Percentiles rank a stretch among this genome's conserved stretches.
These are phyloP conservation scores for Ptilodon capucinus DNA, from an alignment of 2,888 invertebrate genomes.

Conservation along the genomic window DNA sequence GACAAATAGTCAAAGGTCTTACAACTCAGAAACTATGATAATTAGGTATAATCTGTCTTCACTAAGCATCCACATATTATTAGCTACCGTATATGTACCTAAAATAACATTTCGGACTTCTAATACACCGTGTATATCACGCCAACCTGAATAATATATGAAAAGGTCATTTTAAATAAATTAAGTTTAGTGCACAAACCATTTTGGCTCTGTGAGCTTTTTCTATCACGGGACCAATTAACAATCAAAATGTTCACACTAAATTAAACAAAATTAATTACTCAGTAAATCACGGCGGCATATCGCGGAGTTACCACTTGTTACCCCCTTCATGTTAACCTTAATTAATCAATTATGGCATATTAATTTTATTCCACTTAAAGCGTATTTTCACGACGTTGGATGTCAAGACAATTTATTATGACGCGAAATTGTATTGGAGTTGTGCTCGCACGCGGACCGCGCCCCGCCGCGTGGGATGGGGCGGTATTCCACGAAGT, in stretches of 20 bases:
- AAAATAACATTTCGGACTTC: too few species aligned
- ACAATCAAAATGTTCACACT: conserved; percentile 27
- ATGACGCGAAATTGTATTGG: conserved; percentile 41
- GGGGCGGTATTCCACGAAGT: conserved; percentile 39
- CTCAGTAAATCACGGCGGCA: conserved; percentile 32
- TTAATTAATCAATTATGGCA: conserved; percentile 37
- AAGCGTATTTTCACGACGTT: conserved; percentile 13
- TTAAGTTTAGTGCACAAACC: background rate
- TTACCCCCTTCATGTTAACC: conserved; percentile 32
- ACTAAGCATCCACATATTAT: too few species aligned
- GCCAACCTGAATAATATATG: too few species aligned
- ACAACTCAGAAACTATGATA: too few species aligned
- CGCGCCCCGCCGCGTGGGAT: conserved; percentile 13
- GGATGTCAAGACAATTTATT: conserved; percentile 51
- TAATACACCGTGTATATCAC: too few species aligned
- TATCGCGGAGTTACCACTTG: conserved; percentile 37
- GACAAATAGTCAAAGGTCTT: too few species aligned
- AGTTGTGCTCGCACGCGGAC: conserved; percentile 20
- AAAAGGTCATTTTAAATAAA: too few species aligned
- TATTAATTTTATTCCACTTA: conserved; percentile 3
- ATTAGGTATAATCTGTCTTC: too few species aligned
- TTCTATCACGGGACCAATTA: conserved; percentile 6
- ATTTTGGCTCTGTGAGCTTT: background rate
- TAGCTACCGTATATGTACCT: too few species aligned
- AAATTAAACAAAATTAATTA: conserved; percentile 42